Conservation (phyloP, 2,113 vertebrate genomes). For the Henicopernis longicauda region DNA sequence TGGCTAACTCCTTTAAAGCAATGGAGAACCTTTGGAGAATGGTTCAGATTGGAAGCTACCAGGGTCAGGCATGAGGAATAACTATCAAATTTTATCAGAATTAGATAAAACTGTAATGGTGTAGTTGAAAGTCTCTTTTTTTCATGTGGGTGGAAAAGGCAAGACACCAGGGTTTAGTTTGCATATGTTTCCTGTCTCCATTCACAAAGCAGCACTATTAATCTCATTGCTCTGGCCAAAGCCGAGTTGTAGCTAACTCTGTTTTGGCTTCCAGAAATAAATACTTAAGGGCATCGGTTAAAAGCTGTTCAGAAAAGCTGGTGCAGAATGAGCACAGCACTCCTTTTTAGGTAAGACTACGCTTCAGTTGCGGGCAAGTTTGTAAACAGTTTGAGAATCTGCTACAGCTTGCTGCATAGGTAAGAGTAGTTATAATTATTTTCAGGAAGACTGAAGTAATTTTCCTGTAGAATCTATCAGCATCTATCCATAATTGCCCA, state of each 20-base stretch:
- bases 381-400: background rate
- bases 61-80: background rate
- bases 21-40: background rate
- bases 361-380: background rate
- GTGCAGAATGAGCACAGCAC: background rate
- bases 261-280: background rate
- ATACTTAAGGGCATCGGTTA: background rate
- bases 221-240: background rate
- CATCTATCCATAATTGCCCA: background rate
- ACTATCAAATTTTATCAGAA: background rate
- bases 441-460: background rate
- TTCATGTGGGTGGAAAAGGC: background rate
- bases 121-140: background rate
- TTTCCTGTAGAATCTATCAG: background rate
- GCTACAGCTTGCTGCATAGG: background rate
- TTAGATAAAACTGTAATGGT: background rate
- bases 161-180: background rate
- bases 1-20: background rate
- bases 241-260: background rate
- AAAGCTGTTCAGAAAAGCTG: background rate
- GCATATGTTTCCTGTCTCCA: background rate
- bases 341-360: background rate
- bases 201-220: background rate
- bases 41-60: background rate
- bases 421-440: background rate